Conservation (phyloP, 2,888 invertebrate species). For the Galerucella nymphaeae region DNA sequence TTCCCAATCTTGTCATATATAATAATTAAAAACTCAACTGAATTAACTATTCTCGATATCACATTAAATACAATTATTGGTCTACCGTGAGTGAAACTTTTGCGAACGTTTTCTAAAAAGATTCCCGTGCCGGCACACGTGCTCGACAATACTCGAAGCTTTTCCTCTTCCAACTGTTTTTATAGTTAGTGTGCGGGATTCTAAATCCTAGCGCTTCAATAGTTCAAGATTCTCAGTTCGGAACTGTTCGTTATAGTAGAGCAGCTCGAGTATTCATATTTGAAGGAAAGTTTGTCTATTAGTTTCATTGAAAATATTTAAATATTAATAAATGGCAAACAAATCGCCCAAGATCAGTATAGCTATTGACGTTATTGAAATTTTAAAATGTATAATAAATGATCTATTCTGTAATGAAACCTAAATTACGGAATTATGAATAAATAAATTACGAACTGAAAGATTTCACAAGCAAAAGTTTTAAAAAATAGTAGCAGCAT, state of each 20-base stretch:
- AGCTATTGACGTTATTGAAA: too few species aligned
- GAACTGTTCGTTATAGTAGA: neutral
- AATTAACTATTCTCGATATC: neutral
- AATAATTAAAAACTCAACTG: neutral
- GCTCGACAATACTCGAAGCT: slow-evolving; percentile 17
- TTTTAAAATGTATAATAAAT: too few species aligned
- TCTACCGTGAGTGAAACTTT: neutral
- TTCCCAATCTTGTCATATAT: slow-evolving; percentile 7
- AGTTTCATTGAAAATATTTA: too few species aligned
- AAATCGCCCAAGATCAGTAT: too few species aligned
- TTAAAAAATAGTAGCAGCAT: too few species aligned
- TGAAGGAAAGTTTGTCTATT: too few species aligned
- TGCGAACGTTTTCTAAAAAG: neutral
- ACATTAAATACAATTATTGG: neutral
- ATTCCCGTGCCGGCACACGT: slow-evolving; percentile 14
- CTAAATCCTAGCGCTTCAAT: neutral
- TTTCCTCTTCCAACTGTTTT: slow-evolving; percentile 26
- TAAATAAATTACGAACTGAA: too few species aligned
- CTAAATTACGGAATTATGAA: too few species aligned
- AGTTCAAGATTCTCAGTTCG: neutral
- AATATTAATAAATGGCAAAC: too few species aligned
- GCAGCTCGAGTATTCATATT: neutral
- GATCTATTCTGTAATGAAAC: too few species aligned
- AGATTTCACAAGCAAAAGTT: too few species aligned
- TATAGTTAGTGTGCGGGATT: neutral